phyloP scores from a whole-genome alignment of 2,113 vertebrate species.

The Oryzias curvinotus region DNA sequence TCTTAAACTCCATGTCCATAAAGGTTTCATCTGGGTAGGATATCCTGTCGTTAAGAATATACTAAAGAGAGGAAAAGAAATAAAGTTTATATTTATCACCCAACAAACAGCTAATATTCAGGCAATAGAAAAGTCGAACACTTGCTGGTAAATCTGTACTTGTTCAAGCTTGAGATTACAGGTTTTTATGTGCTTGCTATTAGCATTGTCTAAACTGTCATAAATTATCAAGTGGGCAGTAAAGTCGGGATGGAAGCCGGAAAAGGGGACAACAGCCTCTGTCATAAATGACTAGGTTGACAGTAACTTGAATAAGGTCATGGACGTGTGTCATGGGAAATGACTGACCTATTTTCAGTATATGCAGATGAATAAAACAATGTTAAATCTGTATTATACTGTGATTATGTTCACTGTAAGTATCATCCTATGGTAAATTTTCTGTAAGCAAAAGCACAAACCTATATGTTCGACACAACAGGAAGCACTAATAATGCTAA shows the following conservation, averaged over 20 bases:
- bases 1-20: constrained; percentile 99
- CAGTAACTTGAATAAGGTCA: not conserved
- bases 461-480: too few relatives aligned
- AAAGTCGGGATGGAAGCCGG: not conserved
- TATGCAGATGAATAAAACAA: too few relatives aligned
- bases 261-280: constrained; percentile 14
- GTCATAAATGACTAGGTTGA: constrained; percentile 22
- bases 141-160: not conserved
- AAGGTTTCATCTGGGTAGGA: constrained; percentile 96
- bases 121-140: constrained; percentile 7
- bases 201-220: constrained; percentile 10
- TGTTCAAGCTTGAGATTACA: not conserved
- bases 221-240: constrained; percentile 30
- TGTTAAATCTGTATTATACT: too few relatives aligned
- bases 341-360: not conserved
- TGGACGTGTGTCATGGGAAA: not conserved
- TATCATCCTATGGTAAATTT: too few relatives aligned
- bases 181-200: not conserved
- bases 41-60: constrained; percentile 93
- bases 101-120: not conserved
- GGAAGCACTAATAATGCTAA: too few relatives aligned
- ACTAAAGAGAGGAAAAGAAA: constrained; percentile 64
- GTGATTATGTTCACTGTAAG: too few relatives aligned
- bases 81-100: constrained; percentile 2
- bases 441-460: too few relatives aligned